Base-by-base conservation (phyloP, 2,113 vertebrate genomes). In the Paralichthys olivaceus region DNA sequence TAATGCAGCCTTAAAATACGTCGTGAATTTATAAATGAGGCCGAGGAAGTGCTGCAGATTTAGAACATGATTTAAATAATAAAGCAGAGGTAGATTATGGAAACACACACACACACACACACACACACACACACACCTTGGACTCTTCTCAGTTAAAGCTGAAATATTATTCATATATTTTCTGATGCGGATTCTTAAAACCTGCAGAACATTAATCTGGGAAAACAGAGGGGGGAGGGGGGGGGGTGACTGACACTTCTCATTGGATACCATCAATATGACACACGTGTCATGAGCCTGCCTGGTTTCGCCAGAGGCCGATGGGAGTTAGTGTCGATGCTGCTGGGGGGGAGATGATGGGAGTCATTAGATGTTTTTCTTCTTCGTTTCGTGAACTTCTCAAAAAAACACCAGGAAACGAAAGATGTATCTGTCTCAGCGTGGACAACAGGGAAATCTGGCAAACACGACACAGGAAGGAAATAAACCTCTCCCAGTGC, bases 361-460 rank as follows among this genome's bases (percentile, higher is more conserved):
- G 26, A 47, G 55, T 7, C 37, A 2, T 65, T 26, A 32, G 9
- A 3, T 62, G 8, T 9, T 22, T 37, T 61, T 25, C n/a, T 13
- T 17, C 4, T 60, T 28, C n/a, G 1, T 5, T 8, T 1, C 22
- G 17, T 19, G 9, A 57, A 6, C 0, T 23, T 45, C n/a, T 40
- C 19, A 43, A 32, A 13, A 40, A 28, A 11, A 2, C 2, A 59
- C 7, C 23, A 53, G 34, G 25, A 53, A 45, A 25, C 1, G 40
- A 7, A 22, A 0, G 4, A 54, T 55, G 20, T 6, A 1, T 61
- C 26, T 11, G 55, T 19, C 15, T 75, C 62, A 13, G 37, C 28
- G 60, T 59, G 11, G 43, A 69, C 63, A 55, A 2, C 59, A 23
- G 75, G 57, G 70, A 81, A 81, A 85, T 60, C 34, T 66, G n/a